Conservation (phyloP, 2,797 vertebrate species). For the Mus caroli region DNA sequence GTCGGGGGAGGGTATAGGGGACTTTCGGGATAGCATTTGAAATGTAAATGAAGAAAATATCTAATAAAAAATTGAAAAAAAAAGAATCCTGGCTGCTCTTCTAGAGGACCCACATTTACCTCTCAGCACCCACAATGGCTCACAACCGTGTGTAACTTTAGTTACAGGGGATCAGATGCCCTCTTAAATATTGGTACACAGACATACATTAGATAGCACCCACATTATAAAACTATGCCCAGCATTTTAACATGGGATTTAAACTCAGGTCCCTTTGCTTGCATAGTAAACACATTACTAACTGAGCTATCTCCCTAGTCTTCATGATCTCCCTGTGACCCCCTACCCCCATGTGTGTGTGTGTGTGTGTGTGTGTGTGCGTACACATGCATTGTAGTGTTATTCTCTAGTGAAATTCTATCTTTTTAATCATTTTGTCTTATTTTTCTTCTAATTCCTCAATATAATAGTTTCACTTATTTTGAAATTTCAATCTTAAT, state of each 20-base stretch:
- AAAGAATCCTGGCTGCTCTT: not conserved
- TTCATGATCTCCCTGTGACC: not conserved
- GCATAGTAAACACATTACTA: not conserved
- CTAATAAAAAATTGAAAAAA: no score
- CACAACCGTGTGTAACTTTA: not conserved
- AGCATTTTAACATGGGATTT: not conserved
- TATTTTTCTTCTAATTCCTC: conserved; percentile 25
- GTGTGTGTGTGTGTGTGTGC: not conserved
- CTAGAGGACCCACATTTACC: not conserved
- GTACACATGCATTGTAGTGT: not conserved
- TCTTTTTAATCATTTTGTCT: conserved; percentile 14
- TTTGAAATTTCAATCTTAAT: not conserved
- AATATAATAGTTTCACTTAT: not conserved
- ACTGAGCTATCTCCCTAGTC: not conserved
- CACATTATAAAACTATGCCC: not conserved
- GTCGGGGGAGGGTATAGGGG: no score
- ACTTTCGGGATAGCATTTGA: no score
- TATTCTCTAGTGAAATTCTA: conserved; percentile 39
- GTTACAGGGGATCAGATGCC: not conserved
- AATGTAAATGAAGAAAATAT: no score
- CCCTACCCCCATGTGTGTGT: fast-evolving
- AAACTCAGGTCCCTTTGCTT: not conserved
- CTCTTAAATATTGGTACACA: not conserved
- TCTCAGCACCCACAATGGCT: not conserved
- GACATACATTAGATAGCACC: no score